These are phyloP conservation scores for Drosophila navojoa DNA, from an alignment of 1,140 invertebrate species.

Conservation along the genomic window DNA sequence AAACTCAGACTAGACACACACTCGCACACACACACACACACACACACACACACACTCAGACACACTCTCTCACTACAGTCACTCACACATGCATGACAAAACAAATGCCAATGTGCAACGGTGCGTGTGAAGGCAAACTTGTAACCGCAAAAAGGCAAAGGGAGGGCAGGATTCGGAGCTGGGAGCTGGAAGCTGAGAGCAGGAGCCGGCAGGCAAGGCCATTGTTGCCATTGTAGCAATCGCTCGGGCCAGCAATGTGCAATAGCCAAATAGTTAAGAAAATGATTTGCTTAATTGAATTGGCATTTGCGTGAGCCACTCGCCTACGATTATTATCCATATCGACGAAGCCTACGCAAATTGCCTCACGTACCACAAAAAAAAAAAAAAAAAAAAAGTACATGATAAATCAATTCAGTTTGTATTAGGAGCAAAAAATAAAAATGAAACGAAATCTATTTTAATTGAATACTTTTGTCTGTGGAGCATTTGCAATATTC, in stretches of 20 bases:
- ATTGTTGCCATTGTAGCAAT: constrained; percentile 23
- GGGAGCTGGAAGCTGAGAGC: no score
- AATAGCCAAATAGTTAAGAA: constrained; percentile 22
- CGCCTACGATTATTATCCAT: neutral
- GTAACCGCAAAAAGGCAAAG: constrained; percentile 49
- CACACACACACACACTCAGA: neutral
- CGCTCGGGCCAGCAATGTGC: constrained; percentile 16
- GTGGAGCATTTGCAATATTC: no score
- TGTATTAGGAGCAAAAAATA: no score
- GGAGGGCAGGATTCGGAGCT: no score
- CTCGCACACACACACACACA: constrained; percentile 3
- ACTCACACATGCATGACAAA: constrained; percentile 15
- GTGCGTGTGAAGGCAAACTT: constrained; percentile 67
- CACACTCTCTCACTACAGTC: neutral
- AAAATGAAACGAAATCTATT: no score
- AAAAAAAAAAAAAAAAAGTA: no score
- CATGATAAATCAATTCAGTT: no score
- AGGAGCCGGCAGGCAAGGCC: constrained; percentile 1
- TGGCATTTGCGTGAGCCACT: constrained; percentile 12
- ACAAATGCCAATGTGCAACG: constrained; percentile 70
- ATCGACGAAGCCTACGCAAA: no score
- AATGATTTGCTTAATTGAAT: constrained; percentile 44
- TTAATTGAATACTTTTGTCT: no score
- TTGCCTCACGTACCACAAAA: no score
- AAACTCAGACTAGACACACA: constrained; percentile 2